Base-by-base conservation (phyloP, 2,797 vertebrate genomes). In the Silurus aristotelis region DNA sequence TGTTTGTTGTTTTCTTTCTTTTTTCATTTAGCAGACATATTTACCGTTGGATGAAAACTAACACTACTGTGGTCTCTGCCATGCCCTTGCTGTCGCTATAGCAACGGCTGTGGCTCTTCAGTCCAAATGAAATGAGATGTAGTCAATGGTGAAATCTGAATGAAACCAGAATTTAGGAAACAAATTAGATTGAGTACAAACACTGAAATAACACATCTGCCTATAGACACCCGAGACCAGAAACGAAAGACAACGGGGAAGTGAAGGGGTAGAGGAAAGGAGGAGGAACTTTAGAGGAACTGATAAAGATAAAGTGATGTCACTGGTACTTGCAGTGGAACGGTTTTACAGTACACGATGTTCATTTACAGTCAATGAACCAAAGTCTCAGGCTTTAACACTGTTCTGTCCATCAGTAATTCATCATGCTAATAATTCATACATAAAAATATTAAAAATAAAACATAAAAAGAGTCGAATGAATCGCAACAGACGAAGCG, bases 311-410 rank as follows among this genome's bases (percentile, higher is more conserved):
- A 19, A 63, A n/a, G 76, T 79, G 75, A 76, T 58, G 52, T 75
- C 66, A 13, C 68, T 38, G 76, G 87, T 64, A 83, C 86, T 81
- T 20, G 52, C 73, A 86, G 88, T 84, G 82, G 84, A 84, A 79
- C 77, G 55, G 56, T 87, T 90, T 93, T 92, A 94, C 93, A 93
- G 92, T 94, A 93, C 91, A 80, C 88, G 78, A 87, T 90, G 83
- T 88, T 82, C 87, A 68, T 71, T 60, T 92, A 82, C 91, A 92
- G 92, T 92, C 88, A 88, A 60, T 22, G 27, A 88, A 90, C 83
- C 48, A 87, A 84, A 60, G 63, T 52, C 80, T 78, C 80, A 87
- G 84, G 81, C 60, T 84, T 87, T 90, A 91, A 84, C 87, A 84
- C 86, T 80, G 75, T 87, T 88, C 86, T 85, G 72, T 73, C 43